Base-by-base conservation (phyloP, 2,888 invertebrate genomes). In the Neoaliturus tenellus region DNA sequence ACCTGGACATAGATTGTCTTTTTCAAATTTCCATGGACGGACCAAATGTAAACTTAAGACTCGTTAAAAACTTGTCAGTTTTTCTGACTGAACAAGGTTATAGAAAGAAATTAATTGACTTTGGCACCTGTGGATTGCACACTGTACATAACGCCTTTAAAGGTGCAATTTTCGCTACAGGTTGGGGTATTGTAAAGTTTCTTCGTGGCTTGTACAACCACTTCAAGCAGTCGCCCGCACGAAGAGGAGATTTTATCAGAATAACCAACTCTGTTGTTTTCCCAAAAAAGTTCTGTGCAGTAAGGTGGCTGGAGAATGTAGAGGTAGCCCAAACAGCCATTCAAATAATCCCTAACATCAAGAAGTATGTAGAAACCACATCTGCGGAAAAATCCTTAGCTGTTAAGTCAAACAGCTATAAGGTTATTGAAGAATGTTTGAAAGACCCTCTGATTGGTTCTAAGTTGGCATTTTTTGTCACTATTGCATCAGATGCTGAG, bases 371-470 rank as follows among this genome's bases (percentile, higher is more conserved):
- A 2, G 75, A 39, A 17, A 41, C 35, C n/a, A 51, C 14, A 51
- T n/a, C 51, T 51, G 20, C 51, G 20, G 39, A 39, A 39, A 39
- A 39, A 39, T 39, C 39, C 39, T 39, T 39, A 39, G 39, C 39
- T 39, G 39, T 39, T 39, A 39, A 39, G 39, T 39, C 39, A 39
- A 39, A 39, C 39, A 39, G 39, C 39, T 39, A 39, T 39, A 51
- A 51, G 20, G 23, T 75, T n/a, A 35, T 35, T 17, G 44, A 75
- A 39, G 44, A 39, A 39, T 39, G 75, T 25, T 44, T 75, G 75
- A 75, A 75, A 23, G 75, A 75, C 44, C 75, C 75, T 41, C 41
- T 75, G n/a, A n/a, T 75, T 20, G 75, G 75, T 14, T 35, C 75
- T 10, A 75, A 75, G 35, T n/a, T 75, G 44, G 75, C 75, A 10